Conservation (phyloP, 2,797 vertebrate species). For the Pseudochirops cupreus region DNA sequence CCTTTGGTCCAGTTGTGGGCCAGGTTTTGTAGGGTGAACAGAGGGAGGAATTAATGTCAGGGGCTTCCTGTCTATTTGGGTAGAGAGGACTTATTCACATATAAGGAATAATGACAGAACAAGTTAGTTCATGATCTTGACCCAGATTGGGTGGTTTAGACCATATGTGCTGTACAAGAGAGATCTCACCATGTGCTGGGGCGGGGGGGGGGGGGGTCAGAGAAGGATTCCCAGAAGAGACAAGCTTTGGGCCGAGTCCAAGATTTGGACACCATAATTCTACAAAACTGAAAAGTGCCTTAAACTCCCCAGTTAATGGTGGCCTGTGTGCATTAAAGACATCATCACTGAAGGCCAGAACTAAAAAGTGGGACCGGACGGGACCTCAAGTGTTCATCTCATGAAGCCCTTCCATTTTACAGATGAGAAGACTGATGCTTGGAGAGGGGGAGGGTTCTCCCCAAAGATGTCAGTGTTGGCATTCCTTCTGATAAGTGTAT, state of each 20-base stretch:
- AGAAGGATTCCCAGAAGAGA: background rate
- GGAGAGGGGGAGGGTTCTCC: background rate
- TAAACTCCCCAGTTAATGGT: background rate
- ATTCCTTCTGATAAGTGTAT: background rate
- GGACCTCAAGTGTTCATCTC: background rate
- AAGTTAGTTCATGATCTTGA: background rate
- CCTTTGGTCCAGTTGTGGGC: background rate
- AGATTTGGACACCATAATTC: background rate
- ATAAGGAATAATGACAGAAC: background rate
- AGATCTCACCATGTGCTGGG: background rate
- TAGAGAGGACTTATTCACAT: background rate
- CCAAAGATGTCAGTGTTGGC: background rate
- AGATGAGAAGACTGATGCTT: no score
- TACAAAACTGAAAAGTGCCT: background rate
- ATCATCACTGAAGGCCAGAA: background rate
- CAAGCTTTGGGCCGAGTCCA: background rate
- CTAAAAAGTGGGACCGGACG: background rate
- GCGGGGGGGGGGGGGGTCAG: background rate
- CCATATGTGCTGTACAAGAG: background rate
- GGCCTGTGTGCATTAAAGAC: background rate
- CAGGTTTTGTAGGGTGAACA: background rate
- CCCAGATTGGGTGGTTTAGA: background rate
- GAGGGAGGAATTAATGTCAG: background rate
- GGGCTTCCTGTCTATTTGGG: background rate
- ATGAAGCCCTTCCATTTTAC: background rate